Evolutionary conservation across 2,113 vertebrate species (phyloP), one percentile per base, ranked within the genome.

Genomic region (Arothron firmamentum): DNA sequence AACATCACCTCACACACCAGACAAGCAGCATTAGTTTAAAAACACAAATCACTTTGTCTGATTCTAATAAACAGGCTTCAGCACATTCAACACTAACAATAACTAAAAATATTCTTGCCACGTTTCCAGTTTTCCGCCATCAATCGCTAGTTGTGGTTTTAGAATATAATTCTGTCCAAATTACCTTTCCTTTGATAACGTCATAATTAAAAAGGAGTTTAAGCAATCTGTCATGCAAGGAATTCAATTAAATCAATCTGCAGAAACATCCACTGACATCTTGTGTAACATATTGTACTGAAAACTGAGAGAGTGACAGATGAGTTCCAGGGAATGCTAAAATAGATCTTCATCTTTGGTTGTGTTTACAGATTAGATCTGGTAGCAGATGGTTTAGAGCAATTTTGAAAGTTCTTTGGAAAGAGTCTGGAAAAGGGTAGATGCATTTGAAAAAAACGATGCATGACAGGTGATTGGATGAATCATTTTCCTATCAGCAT

Each of bases 1-100:
- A 21, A 25, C 66, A 59, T 9, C 17, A 13, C 53, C 64, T 71
- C 70, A 68, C 78, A 74, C 70, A n/a, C 65, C 46, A 62, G 49
- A 57, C 64, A 73, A 70, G 18, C 59, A 66, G 55, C 68, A 62
- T 20, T 56, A 63, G 41, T 17, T 38, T 16, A 3, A 52, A 34
- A 45, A 48, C 15, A 49, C 72, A 52, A 31, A 47, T 65, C 54
- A 60, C 62, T 56, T 28, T 59, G 23, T 52, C 54, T 43, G 49
- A 57, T 65, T 65, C 28, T 53, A 38, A 48, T 9, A 42, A 76
- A 54, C 66, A 61, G 13, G 15, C 31, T 25, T 61, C 18, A 34
- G 18, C 45, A 15, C 15, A 19, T 47, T 53, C 13, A 57, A 17
- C 25, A 28, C 25, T 6, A 28, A 28, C 25, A 28, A 23, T 23